phyloP scores from a whole-genome alignment of 1,140 invertebrate genomes.

The Procambarus clarkii region DNA sequence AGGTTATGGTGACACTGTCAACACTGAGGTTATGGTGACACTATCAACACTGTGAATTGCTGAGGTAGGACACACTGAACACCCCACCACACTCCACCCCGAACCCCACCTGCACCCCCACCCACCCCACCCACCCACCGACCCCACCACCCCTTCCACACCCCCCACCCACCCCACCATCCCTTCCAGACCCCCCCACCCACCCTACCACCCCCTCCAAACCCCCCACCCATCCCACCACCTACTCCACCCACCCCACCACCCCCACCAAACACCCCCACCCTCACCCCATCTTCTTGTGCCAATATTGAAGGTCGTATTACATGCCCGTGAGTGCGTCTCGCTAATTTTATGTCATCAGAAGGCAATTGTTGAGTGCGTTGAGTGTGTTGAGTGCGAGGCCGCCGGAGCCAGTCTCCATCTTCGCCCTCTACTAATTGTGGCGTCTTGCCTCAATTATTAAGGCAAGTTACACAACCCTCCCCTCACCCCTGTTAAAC shows the following conservation, averaged over 20 bases:
- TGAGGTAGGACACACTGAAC: too few species aligned
- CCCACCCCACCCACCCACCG: not conserved
- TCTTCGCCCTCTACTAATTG: too few species aligned
- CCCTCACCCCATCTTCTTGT: not conserved
- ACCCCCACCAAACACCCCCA: not conserved
- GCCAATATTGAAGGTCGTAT: not conserved
- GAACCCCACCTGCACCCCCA: too few species aligned
- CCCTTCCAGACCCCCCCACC: not conserved
- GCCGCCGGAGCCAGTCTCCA: not conserved
- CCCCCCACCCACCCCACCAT: not conserved
- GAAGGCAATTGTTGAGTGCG: not conserved
- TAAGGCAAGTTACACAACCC: not conserved
- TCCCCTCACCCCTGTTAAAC: not conserved
- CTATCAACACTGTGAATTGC: too few species aligned
- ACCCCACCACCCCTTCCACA: not conserved
- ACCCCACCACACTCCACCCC: not conserved
- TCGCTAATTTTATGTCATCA: not conserved
- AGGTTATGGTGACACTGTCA: too few species aligned
- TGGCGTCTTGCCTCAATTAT: not conserved
- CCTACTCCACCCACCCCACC: not conserved
- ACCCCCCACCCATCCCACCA: not conserved
- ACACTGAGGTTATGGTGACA: too few species aligned
- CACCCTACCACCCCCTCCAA: not conserved
- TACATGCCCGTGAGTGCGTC: not conserved
- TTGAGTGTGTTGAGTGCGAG: not conserved